Base-by-base conservation (phyloP, 2,888 invertebrate genomes). In the Dicyrtoma fusca region DNA sequence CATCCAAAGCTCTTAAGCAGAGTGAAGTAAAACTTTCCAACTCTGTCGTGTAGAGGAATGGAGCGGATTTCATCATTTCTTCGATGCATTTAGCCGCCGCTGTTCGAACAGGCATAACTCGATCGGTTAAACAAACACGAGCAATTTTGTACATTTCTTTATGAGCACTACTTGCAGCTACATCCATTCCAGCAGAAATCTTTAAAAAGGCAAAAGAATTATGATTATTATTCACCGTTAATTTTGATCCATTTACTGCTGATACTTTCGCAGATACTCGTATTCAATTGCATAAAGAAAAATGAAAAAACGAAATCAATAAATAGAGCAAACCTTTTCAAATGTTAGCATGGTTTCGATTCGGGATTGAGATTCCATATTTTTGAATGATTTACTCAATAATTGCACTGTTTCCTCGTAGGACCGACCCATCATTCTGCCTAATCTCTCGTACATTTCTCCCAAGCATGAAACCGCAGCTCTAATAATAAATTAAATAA, bases 331-430 rank as follows among this genome's bases (percentile, higher is more conserved):
- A 53, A 95, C 92, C 88, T 97, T 97, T 84, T 97, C 95, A 80
- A 99, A 86, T 0, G 98, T 97, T 75, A 92, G 88, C 94, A 99
- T 96, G 74, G 97, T 97, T 86, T 99, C 98, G 80, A 95, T 92
- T 77, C 98, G 88, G 0, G 94, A 93, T 84, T 97, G 97, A 0
- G 97, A 97, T 86, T 97, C 97, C 0, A 94, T 95, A 84, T 92
- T 97, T 82, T 94, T 90, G 73, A 99, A 85, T 1, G 94, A 94
- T 81, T 94, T 91, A 71, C 95, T 89, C 25, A 99, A 87, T 68
- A 97, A 92, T 80, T 92, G 91, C 42, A 98, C 94, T 0, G 98
- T 98, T 82, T 99, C 99, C 84, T 99, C 98, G 82, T 97, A 99
- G 0, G 97, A 95, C 76, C 98, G 87, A 0, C 98, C 99, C 91